Conservation (phyloP, 2,797 vertebrate genomes). For the Cossypha dichroa region DNA sequence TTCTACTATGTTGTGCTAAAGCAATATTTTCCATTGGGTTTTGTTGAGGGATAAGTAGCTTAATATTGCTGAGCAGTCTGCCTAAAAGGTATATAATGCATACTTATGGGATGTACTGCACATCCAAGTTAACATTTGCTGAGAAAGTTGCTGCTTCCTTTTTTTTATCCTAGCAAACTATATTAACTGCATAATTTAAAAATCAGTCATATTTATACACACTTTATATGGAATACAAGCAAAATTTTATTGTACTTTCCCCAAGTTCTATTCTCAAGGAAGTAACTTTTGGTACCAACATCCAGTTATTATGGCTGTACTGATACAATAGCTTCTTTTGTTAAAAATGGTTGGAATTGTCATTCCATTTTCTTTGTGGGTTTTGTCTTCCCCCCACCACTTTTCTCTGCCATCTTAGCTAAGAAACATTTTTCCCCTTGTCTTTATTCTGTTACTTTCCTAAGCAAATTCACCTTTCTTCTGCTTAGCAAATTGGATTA, state of each 20-base stretch:
- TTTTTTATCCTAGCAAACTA: not conserved
- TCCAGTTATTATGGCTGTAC: not conserved
- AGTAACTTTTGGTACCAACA: not conserved
- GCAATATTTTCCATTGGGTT: not conserved
- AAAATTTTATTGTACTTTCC: not conserved
- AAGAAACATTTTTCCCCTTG: not conserved
- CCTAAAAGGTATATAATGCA: not conserved
- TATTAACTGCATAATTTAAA: not conserved
- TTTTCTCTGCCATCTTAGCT: not conserved
- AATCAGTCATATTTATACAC: not conserved
- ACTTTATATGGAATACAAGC: not conserved
- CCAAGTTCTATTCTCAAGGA: not conserved
- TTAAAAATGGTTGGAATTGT: not conserved
- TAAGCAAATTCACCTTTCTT: not conserved
- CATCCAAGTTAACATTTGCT: not conserved
- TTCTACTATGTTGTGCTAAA: not conserved
- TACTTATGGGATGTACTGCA: not conserved
- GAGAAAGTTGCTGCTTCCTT: not conserved
- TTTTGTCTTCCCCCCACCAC: not conserved
- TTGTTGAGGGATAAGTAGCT: not conserved
- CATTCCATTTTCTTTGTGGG: not conserved
- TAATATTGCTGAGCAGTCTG: not conserved
- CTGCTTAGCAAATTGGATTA: not conserved
- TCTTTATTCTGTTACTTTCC: not conserved
- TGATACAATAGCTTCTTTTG: not conserved